Evolutionary conservation across 2,888 invertebrate genomes (phyloP), one percentile per base, ranked within the genome.

Genomic region (Drosophila recens): DNA sequence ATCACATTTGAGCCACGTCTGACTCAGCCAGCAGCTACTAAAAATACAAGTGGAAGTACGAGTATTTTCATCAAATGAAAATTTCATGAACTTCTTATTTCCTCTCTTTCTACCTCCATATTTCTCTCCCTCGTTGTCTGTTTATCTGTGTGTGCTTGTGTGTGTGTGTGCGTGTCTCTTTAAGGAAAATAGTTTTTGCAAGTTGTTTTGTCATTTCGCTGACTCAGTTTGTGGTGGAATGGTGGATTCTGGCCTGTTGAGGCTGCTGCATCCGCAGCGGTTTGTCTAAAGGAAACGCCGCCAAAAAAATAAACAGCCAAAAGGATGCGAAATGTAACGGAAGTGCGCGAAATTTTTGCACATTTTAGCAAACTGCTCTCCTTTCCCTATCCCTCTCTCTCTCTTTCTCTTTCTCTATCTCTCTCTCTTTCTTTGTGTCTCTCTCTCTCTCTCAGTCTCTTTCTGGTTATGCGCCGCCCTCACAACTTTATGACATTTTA

Each of bases 291-390:
- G 86, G 85, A 86, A 84, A 72, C 71, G 68, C 66, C 56, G 62
- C 80, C 75, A 68, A 65, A 65, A 81, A 79, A 82, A 84, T 80
- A 82, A 83, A 83, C 82, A 82, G 68, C 53, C 79, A 66, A 61
- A 80, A 82, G 84, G 84, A 86, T 84, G 82, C 84, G 81, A 80
- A 84, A 77, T 84, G 86, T 81, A 82, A 77, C 80, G 84, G 85
- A 86, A 86, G 86, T 77, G 77, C 75, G 86, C 84, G 84, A 82
- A 80, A 84, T 82, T 84, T 79, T 80, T 84, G 72, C 79, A 82
- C 80, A 82, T 80, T 86, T 84, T 67, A 67, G 65, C 68, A 65
- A 69, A 71, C 67, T 52, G n/a, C 17, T 17, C 15, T 48, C 9
- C 27, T 1, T 36, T 9, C 3, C 43, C 30, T 34, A 34, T 45